Evolutionary conservation across 2,888 invertebrate genomes (phyloP).

Genomic region (Drosophila mimica): DNA sequence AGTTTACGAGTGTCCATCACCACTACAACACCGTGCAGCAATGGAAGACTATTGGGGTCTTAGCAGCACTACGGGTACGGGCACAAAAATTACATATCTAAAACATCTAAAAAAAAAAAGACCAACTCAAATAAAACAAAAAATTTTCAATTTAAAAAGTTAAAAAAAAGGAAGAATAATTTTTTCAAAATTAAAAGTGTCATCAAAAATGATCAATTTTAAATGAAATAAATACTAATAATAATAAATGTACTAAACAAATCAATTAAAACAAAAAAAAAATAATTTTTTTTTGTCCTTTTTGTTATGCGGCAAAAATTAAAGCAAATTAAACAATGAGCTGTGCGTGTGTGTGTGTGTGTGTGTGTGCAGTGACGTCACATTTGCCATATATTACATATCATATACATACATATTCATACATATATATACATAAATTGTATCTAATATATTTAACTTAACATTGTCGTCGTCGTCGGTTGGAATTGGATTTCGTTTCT

Average conservation of each 20-base stretch:
- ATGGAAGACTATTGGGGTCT: slow-evolving; percentile 85
- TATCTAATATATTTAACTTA: slow-evolving; percentile 32
- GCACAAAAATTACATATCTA: slow-evolving; percentile 25
- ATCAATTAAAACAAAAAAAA: not conserved
- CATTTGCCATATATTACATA: slow-evolving; percentile 25
- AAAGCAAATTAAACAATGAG: slow-evolving; percentile 48
- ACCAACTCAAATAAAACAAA: slow-evolving; percentile 19
- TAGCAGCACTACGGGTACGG: slow-evolving; percentile 84
- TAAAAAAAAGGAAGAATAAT: slow-evolving; percentile 10
- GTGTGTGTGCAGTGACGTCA: slow-evolving; percentile 62
- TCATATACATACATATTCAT: slow-evolving; percentile 7
- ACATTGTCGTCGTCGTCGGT: slow-evolving; percentile 49
- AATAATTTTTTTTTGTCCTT: slow-evolving; percentile 42
- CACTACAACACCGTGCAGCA: slow-evolving; percentile 82
- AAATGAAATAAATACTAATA: slow-evolving; percentile 2
- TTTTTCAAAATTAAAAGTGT: slow-evolving; percentile 16
- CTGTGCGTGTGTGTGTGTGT: slow-evolving; percentile 37
- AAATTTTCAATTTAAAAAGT: slow-evolving; percentile 8
- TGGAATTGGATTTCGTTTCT: slow-evolving; percentile 49
- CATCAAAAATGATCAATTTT: not conserved
- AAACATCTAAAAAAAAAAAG: slow-evolving; percentile 19
- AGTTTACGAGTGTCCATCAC: slow-evolving; percentile 82
- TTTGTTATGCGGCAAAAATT: slow-evolving; percentile 62
- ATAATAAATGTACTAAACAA: slow-evolving; percentile 1
- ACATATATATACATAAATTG: slow-evolving; percentile 17